Percentiles rank a stretch among this genome's conserved stretches.
phyloP scores from a whole-genome alignment of 2,888 invertebrate species.

The Chironomus riparius region DNA sequence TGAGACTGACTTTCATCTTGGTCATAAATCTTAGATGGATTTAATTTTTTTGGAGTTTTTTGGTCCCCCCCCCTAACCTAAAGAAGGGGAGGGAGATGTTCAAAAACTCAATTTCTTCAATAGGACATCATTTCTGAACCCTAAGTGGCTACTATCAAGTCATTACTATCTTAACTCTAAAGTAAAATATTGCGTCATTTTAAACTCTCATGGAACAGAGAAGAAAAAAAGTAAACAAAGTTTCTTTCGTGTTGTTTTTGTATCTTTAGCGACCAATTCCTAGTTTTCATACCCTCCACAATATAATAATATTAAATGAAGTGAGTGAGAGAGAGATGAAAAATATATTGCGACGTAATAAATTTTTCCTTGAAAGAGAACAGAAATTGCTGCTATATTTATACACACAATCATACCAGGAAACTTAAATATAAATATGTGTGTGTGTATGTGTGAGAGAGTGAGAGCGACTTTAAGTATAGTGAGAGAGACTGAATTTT shows the following conservation, averaged over 20 bases:
- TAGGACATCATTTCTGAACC: too few species aligned
- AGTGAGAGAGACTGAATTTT: neutral
- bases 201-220: neutral
- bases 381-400: constrained; percentile 23
- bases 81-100: too few species aligned
- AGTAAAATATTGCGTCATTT: neutral
- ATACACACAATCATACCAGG: neutral
- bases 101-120: too few species aligned
- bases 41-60: too few species aligned
- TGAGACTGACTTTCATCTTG: too few species aligned
- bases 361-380: constrained; percentile 24
- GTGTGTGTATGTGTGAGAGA: constrained; percentile 9
- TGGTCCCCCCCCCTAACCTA: too few species aligned
- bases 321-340: neutral
- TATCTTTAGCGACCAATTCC: neutral
- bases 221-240: neutral
- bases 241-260: neutral
- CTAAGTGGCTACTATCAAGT: too few species aligned
- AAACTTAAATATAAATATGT: neutral
- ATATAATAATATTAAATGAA: neutral
- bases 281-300: neutral
- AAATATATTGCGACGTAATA: constrained; percentile 27
- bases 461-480: constrained; percentile 7
- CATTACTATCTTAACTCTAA: too few species aligned
- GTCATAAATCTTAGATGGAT: too few species aligned